Conservation (phyloP, 2,888 invertebrate genomes). For the Drosophila algonquin region DNA sequence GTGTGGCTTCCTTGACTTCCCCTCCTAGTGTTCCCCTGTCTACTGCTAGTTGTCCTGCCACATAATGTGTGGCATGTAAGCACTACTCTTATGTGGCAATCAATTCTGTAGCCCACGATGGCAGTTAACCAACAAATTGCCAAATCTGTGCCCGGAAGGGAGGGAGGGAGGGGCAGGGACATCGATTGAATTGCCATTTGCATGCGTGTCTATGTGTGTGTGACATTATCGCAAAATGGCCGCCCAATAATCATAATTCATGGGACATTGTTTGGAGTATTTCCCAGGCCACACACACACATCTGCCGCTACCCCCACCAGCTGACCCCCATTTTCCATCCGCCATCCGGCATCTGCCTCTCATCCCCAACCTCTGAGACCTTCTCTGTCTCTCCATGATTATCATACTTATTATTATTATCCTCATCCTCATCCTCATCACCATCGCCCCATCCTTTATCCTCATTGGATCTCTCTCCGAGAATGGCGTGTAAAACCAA, state of each 20-base stretch:
- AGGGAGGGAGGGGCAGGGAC: not conserved
- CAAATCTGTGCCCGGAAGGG: conserved; percentile 28
- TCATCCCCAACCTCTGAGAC: conserved; percentile 3
- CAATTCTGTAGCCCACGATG: conserved; percentile 2
- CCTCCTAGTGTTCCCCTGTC: not conserved
- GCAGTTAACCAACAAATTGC: conserved; percentile 43
- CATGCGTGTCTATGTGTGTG: conserved; percentile 33
- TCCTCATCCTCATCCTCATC: conserved; percentile 5
- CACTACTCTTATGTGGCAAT: not conserved
- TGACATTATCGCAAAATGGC: conserved; percentile 56
- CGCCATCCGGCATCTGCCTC: not conserved
- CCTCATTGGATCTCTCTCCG: conserved; percentile 22
- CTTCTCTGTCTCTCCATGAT: conserved; percentile 27
- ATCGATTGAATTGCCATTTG: conserved; percentile 64
- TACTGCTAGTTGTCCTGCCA: not conserved
- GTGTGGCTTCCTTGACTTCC: not conserved
- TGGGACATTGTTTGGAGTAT: conserved; percentile 43
- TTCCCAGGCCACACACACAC: conserved; percentile 10
- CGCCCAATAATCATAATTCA: conserved; percentile 63
- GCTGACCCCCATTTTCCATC: conserved; percentile 26
- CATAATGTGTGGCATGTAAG: conserved; percentile 2
- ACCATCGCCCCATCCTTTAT: conserved; percentile 8
- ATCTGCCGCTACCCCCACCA: conserved; percentile 6
- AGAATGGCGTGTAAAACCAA: conserved; percentile 75
- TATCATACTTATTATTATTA: conserved; percentile 55